Conservation (phyloP, 53 echinoderm and acorn worm genomes). For the Zoroaster sp. region DNA sequence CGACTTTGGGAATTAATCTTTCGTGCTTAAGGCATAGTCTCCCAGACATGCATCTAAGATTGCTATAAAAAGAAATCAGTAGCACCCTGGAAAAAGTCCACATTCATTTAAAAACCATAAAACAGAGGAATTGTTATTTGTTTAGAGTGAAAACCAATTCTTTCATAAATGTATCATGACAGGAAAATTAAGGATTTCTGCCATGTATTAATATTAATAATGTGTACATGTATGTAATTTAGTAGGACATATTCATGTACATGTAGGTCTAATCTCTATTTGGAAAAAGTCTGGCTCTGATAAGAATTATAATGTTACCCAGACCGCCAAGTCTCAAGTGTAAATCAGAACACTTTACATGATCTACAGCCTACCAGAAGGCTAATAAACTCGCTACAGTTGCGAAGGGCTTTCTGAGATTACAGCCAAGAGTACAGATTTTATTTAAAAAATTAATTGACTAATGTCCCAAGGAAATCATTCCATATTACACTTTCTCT, state of each 20-base stretch:
- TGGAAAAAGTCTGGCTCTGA: neutral
- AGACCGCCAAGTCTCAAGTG: neutral
- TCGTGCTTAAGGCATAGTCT: neutral
- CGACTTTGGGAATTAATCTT: conserved; percentile 17
- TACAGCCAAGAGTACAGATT: neutral
- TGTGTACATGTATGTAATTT: no score
- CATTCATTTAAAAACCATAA: neutral
- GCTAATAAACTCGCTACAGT: neutral
- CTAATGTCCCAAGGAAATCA: neutral
- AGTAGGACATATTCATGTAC: no score
- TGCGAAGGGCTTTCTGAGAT: neutral
- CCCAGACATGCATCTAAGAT: neutral
- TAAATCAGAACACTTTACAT: neutral
- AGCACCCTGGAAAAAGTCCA: neutral
- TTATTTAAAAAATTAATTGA: neutral
- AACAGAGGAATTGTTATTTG: neutral
- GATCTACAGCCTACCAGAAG: neutral
- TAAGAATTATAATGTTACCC: neutral
- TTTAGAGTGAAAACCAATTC: neutral
- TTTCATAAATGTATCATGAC: no score
- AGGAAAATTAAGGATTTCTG: no score
- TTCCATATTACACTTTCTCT: neutral
- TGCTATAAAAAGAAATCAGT: neutral
- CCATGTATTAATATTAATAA: no score
- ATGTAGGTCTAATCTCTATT: no score